These are phyloP conservation scores for Esperia sulphurella DNA, from an alignment of 2,888 invertebrate species.

Conservation along the genomic window DNA sequence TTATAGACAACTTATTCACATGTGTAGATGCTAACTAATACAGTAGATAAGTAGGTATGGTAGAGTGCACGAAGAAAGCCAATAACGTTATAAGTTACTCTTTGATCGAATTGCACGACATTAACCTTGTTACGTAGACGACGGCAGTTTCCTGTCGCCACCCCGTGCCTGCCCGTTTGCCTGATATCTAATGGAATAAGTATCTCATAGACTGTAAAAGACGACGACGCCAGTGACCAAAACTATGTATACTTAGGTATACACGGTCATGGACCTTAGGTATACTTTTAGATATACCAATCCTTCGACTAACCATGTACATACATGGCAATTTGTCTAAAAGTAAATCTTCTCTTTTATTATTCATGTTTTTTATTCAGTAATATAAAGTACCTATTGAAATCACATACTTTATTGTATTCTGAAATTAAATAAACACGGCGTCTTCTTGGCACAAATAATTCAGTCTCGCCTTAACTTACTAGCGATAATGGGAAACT, in stretches of 20 bases:
- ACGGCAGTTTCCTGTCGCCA: conserved; percentile 45
- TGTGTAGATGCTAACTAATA: neutral
- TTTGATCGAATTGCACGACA: conserved; percentile 58
- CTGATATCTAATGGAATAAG: conserved; percentile 46
- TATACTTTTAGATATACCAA: too few relatives aligned
- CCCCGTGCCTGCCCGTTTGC: conserved; percentile 25
- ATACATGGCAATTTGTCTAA: too few relatives aligned
- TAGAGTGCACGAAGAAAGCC: conserved; percentile 24
- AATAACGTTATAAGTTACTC: conserved; percentile 51
- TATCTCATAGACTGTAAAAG: conserved; percentile 24
- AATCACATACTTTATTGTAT: too few relatives aligned
- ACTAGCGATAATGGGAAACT: conserved; percentile 22
- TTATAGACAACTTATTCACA: too few relatives aligned
- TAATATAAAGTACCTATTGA: too few relatives aligned
- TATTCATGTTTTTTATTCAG: neutral
- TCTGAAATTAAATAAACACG: neutral
- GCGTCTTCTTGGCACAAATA: conserved; percentile 2
- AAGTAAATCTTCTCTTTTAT: too few relatives aligned
- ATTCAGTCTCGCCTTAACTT: neutral
- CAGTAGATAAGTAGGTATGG: neutral
- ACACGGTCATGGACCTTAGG: neutral
- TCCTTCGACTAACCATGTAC: too few relatives aligned
- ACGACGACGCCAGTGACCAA: neutral
- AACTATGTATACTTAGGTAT: neutral
- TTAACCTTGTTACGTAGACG: conserved; percentile 58